phyloP scores from a whole-genome alignment of 37 sponge, comb jelly and placozoan genomes.

The Spongilla lacustris region DNA sequence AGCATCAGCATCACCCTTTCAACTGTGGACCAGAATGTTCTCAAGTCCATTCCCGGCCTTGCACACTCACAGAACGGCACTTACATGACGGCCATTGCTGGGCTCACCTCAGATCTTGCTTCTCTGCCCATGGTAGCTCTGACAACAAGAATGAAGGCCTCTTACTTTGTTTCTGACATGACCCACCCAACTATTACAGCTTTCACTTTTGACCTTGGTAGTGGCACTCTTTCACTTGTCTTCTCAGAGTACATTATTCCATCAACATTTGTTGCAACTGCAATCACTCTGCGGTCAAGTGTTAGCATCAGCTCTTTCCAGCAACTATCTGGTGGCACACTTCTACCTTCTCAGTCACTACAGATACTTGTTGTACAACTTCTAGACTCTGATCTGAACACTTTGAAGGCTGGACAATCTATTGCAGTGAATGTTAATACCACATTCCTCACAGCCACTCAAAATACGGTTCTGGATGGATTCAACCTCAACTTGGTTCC shows the following conservation, averaged over 20 bases:
- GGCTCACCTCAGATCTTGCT: constrained; percentile 52
- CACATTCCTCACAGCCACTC: constrained; percentile 73
- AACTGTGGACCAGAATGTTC: constrained; percentile 40
- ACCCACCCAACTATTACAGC: constrained; percentile 56
- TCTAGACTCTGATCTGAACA: constrained; percentile 56
- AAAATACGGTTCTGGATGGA: constrained; percentile 68
- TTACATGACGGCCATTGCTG: constrained; percentile 41
- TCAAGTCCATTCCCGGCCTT: constrained; percentile 60
- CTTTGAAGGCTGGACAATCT: constrained; percentile 51
- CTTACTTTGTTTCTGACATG: constrained; percentile 59
- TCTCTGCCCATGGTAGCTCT: constrained; percentile 6
- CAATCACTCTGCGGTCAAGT: constrained; percentile 59
- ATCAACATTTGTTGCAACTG: constrained; percentile 47
- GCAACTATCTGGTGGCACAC: constrained; percentile 60
- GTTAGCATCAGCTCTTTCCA: neutral
- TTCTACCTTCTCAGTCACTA: constrained; percentile 42
- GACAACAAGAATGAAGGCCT: constrained; percentile 27
- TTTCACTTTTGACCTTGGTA: constrained; percentile 66
- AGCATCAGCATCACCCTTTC: constrained; percentile 28
- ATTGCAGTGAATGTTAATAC: constrained; percentile 62
- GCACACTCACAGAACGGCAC: constrained; percentile 69
- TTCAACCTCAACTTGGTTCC: constrained; percentile 41
- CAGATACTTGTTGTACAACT: constrained; percentile 53
- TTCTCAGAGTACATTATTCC: constrained; percentile 80
- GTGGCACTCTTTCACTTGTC: constrained; percentile 65